Evolutionary conservation across 2,797 vertebrate genomes (phyloP), one percentile per base, ranked within the genome.

Genomic region (Ciconia nigra): DNA sequence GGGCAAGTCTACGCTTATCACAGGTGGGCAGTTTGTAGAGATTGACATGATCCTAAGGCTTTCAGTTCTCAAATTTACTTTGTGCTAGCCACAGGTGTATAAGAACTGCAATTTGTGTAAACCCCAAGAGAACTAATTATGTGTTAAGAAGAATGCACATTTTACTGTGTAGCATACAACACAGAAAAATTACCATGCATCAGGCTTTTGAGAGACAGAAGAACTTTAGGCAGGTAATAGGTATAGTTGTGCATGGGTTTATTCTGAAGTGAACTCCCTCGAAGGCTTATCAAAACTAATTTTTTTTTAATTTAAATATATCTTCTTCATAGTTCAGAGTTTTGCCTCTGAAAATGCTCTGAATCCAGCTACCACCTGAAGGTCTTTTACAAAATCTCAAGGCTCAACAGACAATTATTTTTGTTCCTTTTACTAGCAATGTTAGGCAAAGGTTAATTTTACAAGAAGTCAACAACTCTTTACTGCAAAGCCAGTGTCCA

Each of bases 121-220:
- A 28, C 67, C 96, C 70, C 95, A 92, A 82, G 91, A 96, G 96
- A 95, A 90, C 93, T 96, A 97, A 97, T 97, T 97, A 96, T 84
- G 52, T 67, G 47, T 84, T 95, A 95, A 96, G 83, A 96, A 90
- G 63, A 90, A 96, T 77, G 59, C 61, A 86, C 49, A 49, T 95
- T 94, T 93, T 93, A 84, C 77, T 71, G 17, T 57, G 76, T 73
- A 80, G 59, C 71, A 87, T 76, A 79, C 59, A 91, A 93, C 86
- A 92, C 28, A 85, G 73, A 61, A 95, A 96, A 96, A 93, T 92
- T 93, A 71, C 63, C 61, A 79, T 83, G 51, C 77, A 70, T 84
- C 47, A 31, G 33, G 26, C 52, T 90, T 93, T 91, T 92, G 77
- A 93, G 66, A 96, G 73, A 41, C 46, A 58, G 62, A 58, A 89